Evolutionary conservation across 2,797 vertebrate genomes (phyloP).

Genomic region (Chromis chromis): DNA sequence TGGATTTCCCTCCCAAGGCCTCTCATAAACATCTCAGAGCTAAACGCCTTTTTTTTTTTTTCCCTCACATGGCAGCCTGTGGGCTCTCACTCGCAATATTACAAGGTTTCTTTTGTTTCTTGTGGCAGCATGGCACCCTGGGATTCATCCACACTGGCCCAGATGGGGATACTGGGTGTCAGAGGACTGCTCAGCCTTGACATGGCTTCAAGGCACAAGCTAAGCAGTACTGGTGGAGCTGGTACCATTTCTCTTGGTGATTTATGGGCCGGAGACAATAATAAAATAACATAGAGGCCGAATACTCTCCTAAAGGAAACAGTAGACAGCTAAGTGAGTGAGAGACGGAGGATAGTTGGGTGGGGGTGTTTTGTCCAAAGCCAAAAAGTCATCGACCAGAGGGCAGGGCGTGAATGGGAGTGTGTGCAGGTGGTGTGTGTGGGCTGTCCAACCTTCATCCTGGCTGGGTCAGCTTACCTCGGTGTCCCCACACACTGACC

Average conservation of each 20-base stretch:
- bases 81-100: conserved; percentile 71
- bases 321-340: conserved; percentile 58
- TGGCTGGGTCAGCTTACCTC: conserved; percentile 74
- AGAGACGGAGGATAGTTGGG: conserved; percentile 21
- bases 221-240: conserved; percentile 55
- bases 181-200: conserved; percentile 73
- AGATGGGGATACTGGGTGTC: conserved; percentile 75
- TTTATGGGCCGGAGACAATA: conserved; percentile 76
- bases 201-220: conserved; percentile 75
- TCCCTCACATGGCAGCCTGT: conserved; percentile 61
- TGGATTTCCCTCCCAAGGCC: conserved; percentile 78
- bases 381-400: conserved; percentile 57
- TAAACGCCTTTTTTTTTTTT: conserved; percentile 31
- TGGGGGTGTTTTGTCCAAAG: conserved; percentile 56
- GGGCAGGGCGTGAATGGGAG: conserved; percentile 74
- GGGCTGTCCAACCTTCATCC: conserved; percentile 63
- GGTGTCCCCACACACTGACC: conserved; percentile 64
- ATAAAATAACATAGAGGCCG: conserved; percentile 66
- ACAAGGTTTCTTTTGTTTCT: conserved; percentile 83
- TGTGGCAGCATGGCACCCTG: conserved; percentile 60
- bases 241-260: conserved; percentile 70
- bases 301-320: conserved; percentile 73
- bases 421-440: conserved; percentile 71
- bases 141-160: conserved; percentile 67
- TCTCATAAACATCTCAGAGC: conserved; percentile 76